Conservation (phyloP, 53 echinoderm and acorn worm genomes). For the Paracentrotus lividus region DNA sequence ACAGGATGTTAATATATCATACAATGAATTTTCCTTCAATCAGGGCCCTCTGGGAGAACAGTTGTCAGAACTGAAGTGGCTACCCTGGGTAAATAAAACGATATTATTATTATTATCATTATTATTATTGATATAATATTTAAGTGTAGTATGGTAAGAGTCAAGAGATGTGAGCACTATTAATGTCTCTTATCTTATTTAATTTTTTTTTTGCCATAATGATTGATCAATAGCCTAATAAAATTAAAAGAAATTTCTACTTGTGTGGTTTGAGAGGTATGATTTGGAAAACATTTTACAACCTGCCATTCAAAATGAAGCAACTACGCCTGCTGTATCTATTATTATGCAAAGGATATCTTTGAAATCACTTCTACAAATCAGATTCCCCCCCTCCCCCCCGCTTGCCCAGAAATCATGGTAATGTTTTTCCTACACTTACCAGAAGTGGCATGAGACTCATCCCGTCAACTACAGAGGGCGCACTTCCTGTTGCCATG, state of each 20-base stretch:
- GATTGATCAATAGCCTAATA: not conserved
- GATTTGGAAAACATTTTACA: not conserved
- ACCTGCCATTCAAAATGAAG: not conserved
- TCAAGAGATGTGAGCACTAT: not conserved
- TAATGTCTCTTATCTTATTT: too few relatives aligned
- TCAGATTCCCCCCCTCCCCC: not conserved
- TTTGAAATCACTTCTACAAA: not conserved
- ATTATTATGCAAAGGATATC: too few relatives aligned
- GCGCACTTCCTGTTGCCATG: conserved; percentile 83
- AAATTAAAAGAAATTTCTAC: not conserved
- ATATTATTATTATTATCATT: too few relatives aligned
- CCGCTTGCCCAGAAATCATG: not conserved
- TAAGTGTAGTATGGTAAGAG: not conserved
- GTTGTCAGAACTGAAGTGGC: too few relatives aligned
- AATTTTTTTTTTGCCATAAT: not conserved
- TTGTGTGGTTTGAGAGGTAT: not conserved
- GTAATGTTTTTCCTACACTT: conserved; percentile 65
- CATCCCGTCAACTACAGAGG: conserved; percentile 88
- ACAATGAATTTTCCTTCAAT: too few relatives aligned
- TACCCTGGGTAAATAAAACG: too few relatives aligned
- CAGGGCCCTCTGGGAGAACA: too few relatives aligned
- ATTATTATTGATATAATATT: not conserved
- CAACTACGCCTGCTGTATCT: not conserved
- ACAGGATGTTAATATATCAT: too few relatives aligned
- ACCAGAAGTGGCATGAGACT: conserved; percentile 91